These are phyloP conservation scores for Intellagama lesueurii DNA, from an alignment of 2,797 vertebrate species.

Conservation along the genomic window DNA sequence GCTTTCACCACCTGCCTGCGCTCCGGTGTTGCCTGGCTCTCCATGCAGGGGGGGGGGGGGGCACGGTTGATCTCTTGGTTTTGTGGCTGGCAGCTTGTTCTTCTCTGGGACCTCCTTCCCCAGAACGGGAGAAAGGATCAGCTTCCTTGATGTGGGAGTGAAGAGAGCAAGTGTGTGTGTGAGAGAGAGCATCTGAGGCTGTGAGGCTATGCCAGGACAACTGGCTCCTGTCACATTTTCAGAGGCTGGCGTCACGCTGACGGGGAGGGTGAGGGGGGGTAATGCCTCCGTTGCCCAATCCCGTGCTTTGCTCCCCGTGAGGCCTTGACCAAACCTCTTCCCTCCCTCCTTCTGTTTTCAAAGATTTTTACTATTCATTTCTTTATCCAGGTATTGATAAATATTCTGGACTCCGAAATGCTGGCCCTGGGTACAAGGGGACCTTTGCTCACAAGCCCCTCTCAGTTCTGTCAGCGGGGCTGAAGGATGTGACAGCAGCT, in stretches of 20 bases:
- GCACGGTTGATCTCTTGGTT: conserved; percentile 57
- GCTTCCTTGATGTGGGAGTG: background rate
- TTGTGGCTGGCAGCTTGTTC: background rate
- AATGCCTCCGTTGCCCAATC: background rate
- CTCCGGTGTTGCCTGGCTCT: conserved; percentile 27
- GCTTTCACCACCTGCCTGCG: conserved; percentile 50
- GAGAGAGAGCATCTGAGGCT: conserved; percentile 38
- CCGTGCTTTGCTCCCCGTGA: background rate
- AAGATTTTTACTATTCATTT: background rate
- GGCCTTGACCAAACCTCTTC: background rate
- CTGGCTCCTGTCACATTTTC: conserved; percentile 6
- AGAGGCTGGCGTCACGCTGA: conserved; percentile 17
- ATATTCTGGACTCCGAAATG: background rate
- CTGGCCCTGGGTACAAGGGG: background rate
- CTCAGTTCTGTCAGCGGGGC: conserved; percentile 27
- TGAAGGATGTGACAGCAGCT: conserved; percentile 52
- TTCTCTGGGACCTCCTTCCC: conserved; percentile 39
- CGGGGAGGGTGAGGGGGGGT: background rate
- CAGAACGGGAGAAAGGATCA: background rate
- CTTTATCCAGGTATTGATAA: background rate
- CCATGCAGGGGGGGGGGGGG: conserved; percentile 5
- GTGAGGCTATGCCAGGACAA: conserved; percentile 25
- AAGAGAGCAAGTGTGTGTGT: no score
- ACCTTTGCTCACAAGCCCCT: conserved; percentile 27
- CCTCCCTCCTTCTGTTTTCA: conserved; percentile 1